Percentiles rank a stretch among this genome's conserved stretches.
phyloP scores from a whole-genome alignment of 2,113 vertebrate species.

The Ranitomeya variabilis region DNA sequence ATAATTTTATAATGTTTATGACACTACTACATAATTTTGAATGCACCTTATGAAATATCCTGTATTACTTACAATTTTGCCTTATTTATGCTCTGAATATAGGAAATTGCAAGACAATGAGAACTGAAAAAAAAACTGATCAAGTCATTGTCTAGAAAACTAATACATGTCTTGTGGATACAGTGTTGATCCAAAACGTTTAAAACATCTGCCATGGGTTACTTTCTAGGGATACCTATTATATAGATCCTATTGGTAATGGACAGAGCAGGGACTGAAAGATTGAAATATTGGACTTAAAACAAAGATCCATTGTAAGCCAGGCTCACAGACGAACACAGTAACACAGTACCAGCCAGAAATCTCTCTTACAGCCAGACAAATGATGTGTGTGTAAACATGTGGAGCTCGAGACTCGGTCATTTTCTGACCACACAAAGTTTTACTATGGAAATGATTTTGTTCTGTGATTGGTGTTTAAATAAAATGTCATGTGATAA shows the following conservation, averaged over 20 bases:
- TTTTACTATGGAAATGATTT: slow-evolving; percentile 24
- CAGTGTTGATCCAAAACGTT: slow-evolving; percentile 11
- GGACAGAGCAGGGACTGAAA: slow-evolving; percentile 25
- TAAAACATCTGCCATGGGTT: slow-evolving; percentile 18
- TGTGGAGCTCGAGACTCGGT: not conserved
- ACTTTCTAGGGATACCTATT: not conserved
- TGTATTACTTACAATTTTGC: not conserved
- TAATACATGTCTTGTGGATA: slow-evolving; percentile 11
- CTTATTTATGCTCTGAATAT: not conserved
- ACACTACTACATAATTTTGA: not conserved
- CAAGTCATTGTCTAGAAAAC: slow-evolving; percentile 1
- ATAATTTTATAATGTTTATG: too few relatives aligned
- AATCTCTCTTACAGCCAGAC: slow-evolving; percentile 21
- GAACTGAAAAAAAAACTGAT: not conserved
- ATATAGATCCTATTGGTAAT: not conserved
- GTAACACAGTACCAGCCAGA: slow-evolving; percentile 44
- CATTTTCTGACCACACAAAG: slow-evolving; percentile 33
- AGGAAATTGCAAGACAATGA: not conserved
- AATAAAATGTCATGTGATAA: slow-evolving; percentile 5
- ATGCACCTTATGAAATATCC: not conserved
- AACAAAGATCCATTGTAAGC: slow-evolving; percentile 49
- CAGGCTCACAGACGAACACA: not conserved
- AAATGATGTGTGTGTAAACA: slow-evolving; percentile 41
- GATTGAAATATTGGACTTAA: slow-evolving; percentile 24
- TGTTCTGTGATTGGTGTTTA: not conserved